Evolutionary conservation across 2,113 vertebrate genomes (phyloP).

Genomic region (Phaethon lepturus): DNA sequence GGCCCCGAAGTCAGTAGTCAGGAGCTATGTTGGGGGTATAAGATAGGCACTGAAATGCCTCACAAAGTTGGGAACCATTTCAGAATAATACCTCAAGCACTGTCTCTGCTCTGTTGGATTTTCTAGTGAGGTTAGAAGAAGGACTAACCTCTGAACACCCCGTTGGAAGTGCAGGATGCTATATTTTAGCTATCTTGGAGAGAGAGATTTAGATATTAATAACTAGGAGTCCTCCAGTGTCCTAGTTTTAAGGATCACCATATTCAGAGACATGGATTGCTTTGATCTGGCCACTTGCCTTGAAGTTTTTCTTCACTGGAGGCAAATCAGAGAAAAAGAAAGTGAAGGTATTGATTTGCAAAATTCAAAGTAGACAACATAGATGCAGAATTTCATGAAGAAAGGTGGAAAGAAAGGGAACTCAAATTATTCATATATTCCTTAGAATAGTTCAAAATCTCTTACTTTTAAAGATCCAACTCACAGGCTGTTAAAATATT

Average conservation of each 20-base stretch:
- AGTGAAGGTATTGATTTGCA: conserved; percentile 43
- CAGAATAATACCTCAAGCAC: not conserved
- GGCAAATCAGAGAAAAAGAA: conserved; percentile 38
- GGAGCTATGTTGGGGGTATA: rapidly evolving
- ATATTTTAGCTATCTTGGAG: not conserved
- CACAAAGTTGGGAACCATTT: not conserved
- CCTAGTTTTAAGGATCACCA: conserved; percentile 44
- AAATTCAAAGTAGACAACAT: conserved; percentile 16
- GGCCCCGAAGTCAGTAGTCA: not conserved
- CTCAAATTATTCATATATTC: not conserved
- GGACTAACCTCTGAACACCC: not conserved
- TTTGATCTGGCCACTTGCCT: conserved; percentile 53
- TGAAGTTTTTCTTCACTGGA: conserved; percentile 39
- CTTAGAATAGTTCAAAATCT: not conserved
- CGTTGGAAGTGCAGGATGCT: not conserved
- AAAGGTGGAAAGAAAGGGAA: not conserved
- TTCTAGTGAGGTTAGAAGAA: not conserved
- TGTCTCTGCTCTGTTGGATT: not conserved
- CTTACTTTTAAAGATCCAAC: not conserved
- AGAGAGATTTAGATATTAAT: not conserved
- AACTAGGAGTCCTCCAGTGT: conserved; percentile 3
- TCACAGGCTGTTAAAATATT: not conserved
- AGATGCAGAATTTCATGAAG: conserved; percentile 2
- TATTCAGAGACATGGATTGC: conserved; percentile 1
- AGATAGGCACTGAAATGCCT: not conserved